Conservation (phyloP, 2,888 invertebrate genomes). For the Tyria jacobaeae region DNA sequence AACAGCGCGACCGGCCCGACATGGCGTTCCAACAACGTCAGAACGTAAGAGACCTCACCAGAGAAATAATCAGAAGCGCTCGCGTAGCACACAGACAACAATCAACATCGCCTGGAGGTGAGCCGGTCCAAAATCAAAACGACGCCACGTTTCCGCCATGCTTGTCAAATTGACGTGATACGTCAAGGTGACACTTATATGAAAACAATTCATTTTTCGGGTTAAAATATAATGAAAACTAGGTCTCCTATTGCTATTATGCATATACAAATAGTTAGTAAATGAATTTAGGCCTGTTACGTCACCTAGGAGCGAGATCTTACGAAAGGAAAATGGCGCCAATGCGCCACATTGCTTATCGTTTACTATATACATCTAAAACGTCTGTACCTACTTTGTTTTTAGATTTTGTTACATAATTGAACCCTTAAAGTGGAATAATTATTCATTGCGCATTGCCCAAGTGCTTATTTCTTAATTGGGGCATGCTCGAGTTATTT, state of each 20-base stretch:
- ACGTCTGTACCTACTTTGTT: constrained; percentile 13
- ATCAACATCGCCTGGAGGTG: constrained; percentile 83
- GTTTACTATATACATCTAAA: constrained; percentile 26
- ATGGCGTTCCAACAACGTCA: constrained; percentile 83
- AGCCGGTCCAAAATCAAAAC: constrained; percentile 74
- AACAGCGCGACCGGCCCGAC: constrained; percentile 81
- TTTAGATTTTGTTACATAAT: constrained; percentile 7
- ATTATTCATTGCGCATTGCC: constrained; percentile 12
- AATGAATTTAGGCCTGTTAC: constrained; percentile 74
- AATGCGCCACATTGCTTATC: constrained; percentile 64
- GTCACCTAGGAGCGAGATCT: constrained; percentile 74
- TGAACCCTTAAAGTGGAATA: background rate
- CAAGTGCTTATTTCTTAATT: constrained; percentile 45
- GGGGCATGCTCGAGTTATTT: constrained; percentile 81
- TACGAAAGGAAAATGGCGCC: constrained; percentile 85
- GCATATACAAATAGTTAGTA: constrained; percentile 41
- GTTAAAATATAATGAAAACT: constrained; percentile 59
- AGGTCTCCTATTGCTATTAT: constrained; percentile 38
- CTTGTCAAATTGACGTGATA: constrained; percentile 85
- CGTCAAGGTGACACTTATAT: constrained; percentile 85
- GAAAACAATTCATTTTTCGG: constrained; percentile 77
- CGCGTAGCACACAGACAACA: constrained; percentile 76
- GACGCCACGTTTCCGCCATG: constrained; percentile 87
- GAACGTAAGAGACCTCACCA: constrained; percentile 79
- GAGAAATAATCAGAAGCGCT: constrained; percentile 81